These are phyloP conservation scores for Parus major DNA, from an alignment of 2,113 vertebrate genomes.

Conservation along the genomic window DNA sequence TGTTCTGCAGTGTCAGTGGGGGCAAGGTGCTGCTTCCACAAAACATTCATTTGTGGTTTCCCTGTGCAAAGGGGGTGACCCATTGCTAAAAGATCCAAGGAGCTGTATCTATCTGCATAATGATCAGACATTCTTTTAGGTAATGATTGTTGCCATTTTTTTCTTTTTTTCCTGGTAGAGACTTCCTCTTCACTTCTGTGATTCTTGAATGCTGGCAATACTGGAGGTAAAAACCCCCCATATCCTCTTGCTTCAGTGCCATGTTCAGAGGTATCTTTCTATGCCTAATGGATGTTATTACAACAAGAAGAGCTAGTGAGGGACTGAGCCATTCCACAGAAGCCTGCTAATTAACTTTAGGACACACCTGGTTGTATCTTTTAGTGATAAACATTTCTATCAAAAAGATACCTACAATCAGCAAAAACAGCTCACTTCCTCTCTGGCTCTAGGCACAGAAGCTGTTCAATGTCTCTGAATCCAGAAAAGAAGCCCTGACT, in stretches of 20 bases:
- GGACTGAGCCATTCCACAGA: conserved; percentile 32
- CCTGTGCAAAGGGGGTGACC: neutral
- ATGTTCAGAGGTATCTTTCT: neutral
- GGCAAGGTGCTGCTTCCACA: neutral
- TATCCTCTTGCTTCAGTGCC: neutral
- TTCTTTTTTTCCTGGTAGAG: neutral
- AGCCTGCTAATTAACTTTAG: conserved; percentile 46
- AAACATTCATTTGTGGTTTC: neutral
- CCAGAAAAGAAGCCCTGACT: neutral
- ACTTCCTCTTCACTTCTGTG: neutral
- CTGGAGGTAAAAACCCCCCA: neutral
- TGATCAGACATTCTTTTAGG: neutral
- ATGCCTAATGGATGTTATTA: neutral
- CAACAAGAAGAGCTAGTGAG: conserved; percentile 5
- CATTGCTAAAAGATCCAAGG: neutral
- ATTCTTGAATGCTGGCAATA: neutral
- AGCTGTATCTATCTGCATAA: neutral
- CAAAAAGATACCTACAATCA: neutral
- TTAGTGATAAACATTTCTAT: neutral
- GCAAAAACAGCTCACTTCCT: neutral
- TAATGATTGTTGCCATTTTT: neutral
- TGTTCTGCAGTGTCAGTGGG: neutral
- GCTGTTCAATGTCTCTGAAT: conserved; percentile 29
- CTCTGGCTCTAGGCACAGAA: neutral
- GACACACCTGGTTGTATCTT: neutral